These are phyloP conservation scores for Peromyscus attwateri DNA, from an alignment of 2,797 vertebrate genomes.

Conservation along the genomic window DNA sequence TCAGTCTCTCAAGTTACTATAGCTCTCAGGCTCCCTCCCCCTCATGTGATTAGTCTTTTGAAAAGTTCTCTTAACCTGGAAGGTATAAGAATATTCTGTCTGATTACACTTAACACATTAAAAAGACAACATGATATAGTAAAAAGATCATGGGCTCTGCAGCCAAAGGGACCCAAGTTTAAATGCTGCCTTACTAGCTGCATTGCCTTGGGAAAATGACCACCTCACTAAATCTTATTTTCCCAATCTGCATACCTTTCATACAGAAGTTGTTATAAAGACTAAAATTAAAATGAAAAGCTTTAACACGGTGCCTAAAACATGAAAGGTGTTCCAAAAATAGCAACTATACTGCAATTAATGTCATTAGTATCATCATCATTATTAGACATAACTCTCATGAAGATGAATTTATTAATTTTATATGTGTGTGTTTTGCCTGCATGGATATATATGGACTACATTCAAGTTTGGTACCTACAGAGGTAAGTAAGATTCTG, in stretches of 20 bases:
- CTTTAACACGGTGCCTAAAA: slow-evolving; percentile 48
- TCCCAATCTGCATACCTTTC: slow-evolving; percentile 39
- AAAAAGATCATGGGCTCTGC: slow-evolving; percentile 46
- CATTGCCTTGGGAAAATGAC: neutral
- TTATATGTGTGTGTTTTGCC: neutral
- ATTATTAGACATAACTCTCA: neutral
- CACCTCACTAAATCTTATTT: slow-evolving; percentile 35
- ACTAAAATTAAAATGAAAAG: slow-evolving; percentile 65
- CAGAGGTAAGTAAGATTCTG: too few species aligned
- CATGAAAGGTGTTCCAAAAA: slow-evolving; percentile 39
- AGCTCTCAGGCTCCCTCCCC: neutral
- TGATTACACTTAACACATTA: slow-evolving; percentile 60
- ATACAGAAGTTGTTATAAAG: slow-evolving; percentile 45
- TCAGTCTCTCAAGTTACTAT: slow-evolving; percentile 18
- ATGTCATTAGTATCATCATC: slow-evolving; percentile 11
- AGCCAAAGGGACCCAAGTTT: slow-evolving; percentile 41
- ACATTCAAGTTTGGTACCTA: neutral
- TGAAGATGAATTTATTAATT: slow-evolving; percentile 7
- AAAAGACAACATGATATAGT: slow-evolving; percentile 56
- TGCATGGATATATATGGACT: too few species aligned
- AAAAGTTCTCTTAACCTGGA: slow-evolving; percentile 58
- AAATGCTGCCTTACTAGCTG: slow-evolving; percentile 26
- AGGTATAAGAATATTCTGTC: slow-evolving; percentile 45
- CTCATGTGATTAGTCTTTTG: slow-evolving; percentile 25
- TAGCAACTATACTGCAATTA: slow-evolving; percentile 3